phyloP scores from a whole-genome alignment of 1,140 invertebrate genomes.

The Temnothorax curvispinosus region DNA sequence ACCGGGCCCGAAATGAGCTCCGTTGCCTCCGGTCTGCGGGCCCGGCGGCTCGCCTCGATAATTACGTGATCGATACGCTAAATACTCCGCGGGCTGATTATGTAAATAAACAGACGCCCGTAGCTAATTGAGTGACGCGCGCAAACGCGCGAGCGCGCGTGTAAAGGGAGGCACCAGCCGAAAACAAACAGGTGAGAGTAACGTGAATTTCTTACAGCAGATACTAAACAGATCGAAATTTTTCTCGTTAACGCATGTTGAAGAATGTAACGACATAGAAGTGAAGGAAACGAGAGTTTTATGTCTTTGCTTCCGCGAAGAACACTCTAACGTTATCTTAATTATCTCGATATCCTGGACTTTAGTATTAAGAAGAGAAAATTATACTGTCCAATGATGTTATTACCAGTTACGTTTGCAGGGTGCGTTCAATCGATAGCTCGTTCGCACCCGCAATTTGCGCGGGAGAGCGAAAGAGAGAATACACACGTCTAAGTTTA shows the following conservation, averaged over 20 bases:
- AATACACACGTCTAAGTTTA: conserved; percentile 63
- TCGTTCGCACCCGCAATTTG: neutral
- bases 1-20: neutral
- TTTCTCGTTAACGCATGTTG: neutral
- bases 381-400: neutral
- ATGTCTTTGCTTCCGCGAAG: neutral
- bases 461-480: neutral
- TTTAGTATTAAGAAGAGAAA: neutral
- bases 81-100: conserved; percentile 72
- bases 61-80: conserved; percentile 76
- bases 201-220: conserved; percentile 2
- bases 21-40: conserved; percentile 27
- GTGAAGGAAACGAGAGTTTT: neutral
- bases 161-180: neutral
- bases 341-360: neutral
- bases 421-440: conserved; percentile 4
- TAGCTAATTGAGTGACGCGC: conserved; percentile 62
- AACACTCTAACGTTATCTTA: neutral
- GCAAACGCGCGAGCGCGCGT: neutral
- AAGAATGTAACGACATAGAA: neutral
- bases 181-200: conserved; percentile 15
- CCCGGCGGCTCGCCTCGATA: conserved; percentile 54
- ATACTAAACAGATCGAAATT: neutral
- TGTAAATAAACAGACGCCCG: conserved; percentile 69
- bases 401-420: neutral